Base-by-base conservation (phyloP, 1,140 invertebrate genomes). In the Camponotus floridanus region DNA sequence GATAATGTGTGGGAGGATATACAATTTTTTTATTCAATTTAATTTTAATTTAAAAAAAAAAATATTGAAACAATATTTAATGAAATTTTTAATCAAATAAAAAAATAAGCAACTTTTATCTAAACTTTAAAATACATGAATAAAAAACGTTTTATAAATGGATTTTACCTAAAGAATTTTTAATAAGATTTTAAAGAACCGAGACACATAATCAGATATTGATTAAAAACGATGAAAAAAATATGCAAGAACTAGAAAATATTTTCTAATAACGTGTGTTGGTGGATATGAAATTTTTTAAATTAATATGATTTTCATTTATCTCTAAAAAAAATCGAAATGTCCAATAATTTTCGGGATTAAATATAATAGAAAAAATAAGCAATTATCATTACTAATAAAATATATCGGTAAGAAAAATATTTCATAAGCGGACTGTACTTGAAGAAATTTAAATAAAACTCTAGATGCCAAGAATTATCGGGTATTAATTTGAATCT, bases 1-100 rank as follows among this genome's bases (percentile, higher is more conserved):
- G 18, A 21, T 59, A 18, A 55, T 9, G 11, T 26, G 18, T 51
- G 13, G 15, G 4, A 51, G 48, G 5, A 48, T 0, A n/a, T 8
- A 11, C 18, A 73, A 73, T 73, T 33, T 51, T 6, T 67, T 39
- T n/a, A 9, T 42, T 67, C 51, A 33, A 71, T 73, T 36, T 13
- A 8, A 8, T 21, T n/a, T 74, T 36, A 0, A 39, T 21, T 70
- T 48, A 9, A 18, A 21, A 39, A 26, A 36, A 36, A 45, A 76
- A 11, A 45, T 45, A 45, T 45, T 9, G 1, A 45, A 5, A 55
- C 15, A n/a, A n/a, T n/a, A n/a, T n/a, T n/a, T n/a, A n/a, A 26
- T 26, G 1, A 26, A 73, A 26, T 26, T 26, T 26, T 26, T 1
- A 9, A 51, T n/a, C 2, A n/a, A 18, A 33, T 51, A 18, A 3